Evolutionary conservation across 37 sponge, comb jelly and placozoan species (phyloP), one percentile per base, ranked within the genome.

Genomic region (Aplysina aerophoba): DNA sequence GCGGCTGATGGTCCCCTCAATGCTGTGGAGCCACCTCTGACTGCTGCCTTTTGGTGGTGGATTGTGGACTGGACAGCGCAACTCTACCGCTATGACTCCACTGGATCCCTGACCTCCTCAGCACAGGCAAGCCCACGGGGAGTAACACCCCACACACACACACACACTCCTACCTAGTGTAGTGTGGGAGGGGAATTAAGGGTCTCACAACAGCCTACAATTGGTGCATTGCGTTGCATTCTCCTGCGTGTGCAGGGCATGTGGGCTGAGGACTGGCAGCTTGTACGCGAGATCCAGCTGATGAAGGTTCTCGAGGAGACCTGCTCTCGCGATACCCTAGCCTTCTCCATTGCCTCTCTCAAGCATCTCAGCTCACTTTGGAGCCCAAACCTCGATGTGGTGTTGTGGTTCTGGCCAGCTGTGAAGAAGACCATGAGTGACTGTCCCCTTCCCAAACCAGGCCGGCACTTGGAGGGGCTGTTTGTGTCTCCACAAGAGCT

Each of bases 1-100:
- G 12, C 24, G 1, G 13, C 16, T 75, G 8, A 12, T 40, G 44
- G n/a, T 19, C 22, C 22, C 25, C 16, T 75, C n/a, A 17, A 6
- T 1, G 3, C 25, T 15, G 41, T 39, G 21, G 63, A 81, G n/a
- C 39, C 31, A 37, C 17, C 27, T 16, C 34, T 69, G 71, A 34
- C 33, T 2, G 53, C 33, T 14, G 57, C 36, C 20, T 86, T 78
- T 38, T 24, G 55, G 53, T 86, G 87, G 87, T 79, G 87, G 87
- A 15, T 60, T 21, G 27, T 86, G 81, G 31, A 35, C 0, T 56
- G 35, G 16, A 34, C 80, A 56, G 54, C 81, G 37, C 80, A 17
- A 4, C 71, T 86, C 24, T 86, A 86, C 60, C n/a, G 67, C 21
- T 80, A 53, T 34, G 30, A 60, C 40, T 35, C 37, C 38, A 63